These are phyloP conservation scores for Drosophila neutralis DNA, from an alignment of 2,888 invertebrate genomes.

Conservation along the genomic window DNA sequence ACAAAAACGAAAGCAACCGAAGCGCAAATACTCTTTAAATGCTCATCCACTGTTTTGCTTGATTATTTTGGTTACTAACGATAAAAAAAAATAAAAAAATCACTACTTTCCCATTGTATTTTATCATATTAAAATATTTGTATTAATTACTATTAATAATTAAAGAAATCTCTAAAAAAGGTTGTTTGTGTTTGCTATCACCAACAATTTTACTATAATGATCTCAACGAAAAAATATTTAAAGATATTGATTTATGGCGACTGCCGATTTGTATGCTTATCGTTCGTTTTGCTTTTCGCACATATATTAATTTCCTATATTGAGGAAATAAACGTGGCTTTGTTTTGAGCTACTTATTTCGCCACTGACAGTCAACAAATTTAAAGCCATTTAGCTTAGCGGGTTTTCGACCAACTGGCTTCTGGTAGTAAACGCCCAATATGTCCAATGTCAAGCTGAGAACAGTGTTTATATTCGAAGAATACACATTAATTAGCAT, in stretches of 20 bases:
- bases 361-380: slow-evolving; percentile 20
- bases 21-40: slow-evolving; percentile 36
- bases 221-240: neutral
- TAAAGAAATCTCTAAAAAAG: neutral
- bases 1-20: slow-evolving; percentile 14
- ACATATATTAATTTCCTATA: neutral
- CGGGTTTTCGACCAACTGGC: slow-evolving; percentile 33
- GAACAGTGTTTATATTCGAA: slow-evolving; percentile 1
- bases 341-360: neutral
- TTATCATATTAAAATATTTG: neutral
- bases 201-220: neutral
- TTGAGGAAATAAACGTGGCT: slow-evolving; percentile 18
- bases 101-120: neutral
- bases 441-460: slow-evolving; percentile 32
- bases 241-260: neutral
- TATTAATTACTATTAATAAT: no score
- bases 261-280: neutral
- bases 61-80: neutral
- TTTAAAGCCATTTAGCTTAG: slow-evolving; percentile 36
- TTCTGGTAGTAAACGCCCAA: slow-evolving; percentile 34
- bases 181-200: neutral
- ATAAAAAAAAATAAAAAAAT: neutral
- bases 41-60: no score
- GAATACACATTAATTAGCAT: slow-evolving; percentile 13
- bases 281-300: neutral